Percentiles rank a stretch among this genome's conserved stretches.
Evolutionary conservation across 2,888 invertebrate species (phyloP).

Genomic region (Apamea monoglypha): DNA sequence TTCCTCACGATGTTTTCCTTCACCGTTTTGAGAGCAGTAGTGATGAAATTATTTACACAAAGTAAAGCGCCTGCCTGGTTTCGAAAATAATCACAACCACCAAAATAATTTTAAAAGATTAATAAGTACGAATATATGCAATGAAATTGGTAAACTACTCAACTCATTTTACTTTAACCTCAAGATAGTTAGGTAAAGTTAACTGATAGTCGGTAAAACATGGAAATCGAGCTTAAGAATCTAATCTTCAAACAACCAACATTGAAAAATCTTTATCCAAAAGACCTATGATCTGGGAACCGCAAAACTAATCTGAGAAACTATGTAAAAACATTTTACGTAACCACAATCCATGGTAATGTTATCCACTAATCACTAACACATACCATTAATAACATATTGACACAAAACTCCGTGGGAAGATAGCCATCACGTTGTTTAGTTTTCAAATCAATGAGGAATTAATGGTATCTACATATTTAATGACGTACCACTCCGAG

Average conservation of each 20-base stretch:
- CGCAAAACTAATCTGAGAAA: constrained; percentile 32
- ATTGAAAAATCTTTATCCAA: constrained; percentile 29
- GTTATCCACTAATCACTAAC: constrained; percentile 45
- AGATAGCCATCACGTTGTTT: constrained; percentile 34
- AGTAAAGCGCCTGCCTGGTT: no score
- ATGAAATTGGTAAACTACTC: no score
- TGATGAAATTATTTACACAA: no score
- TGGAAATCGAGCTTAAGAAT: neutral
- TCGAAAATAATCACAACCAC: no score
- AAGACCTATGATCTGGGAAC: constrained; percentile 40
- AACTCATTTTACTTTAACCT: no score
- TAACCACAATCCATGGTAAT: constrained; percentile 29
- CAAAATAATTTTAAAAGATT: no score
- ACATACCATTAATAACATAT: constrained; percentile 40
- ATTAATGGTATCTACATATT: constrained; percentile 52
- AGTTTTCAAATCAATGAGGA: constrained; percentile 55
- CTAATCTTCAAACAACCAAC: neutral
- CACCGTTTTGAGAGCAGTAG: no score
- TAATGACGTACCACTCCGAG: constrained; percentile 24
- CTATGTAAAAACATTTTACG: constrained; percentile 25
- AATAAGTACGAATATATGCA: no score
- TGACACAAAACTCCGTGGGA: constrained; percentile 53
- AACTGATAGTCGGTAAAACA: no score
- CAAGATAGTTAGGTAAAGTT: no score
- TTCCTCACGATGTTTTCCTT: no score